Evolutionary conservation across 2,888 invertebrate genomes (phyloP).

Genomic region (Seira musarum): DNA sequence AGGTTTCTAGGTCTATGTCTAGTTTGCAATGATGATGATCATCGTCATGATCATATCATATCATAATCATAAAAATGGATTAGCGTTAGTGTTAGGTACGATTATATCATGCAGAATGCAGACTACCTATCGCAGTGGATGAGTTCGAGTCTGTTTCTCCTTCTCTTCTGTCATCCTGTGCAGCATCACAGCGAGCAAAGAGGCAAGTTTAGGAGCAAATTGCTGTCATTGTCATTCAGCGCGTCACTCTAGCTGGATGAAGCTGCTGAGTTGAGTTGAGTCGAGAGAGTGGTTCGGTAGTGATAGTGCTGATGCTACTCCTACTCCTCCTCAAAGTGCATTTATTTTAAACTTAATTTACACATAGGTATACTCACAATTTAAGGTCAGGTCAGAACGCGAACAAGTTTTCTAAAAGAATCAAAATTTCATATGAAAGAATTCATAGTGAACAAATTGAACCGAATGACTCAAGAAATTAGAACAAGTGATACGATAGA

Average conservation of each 20-base stretch:
- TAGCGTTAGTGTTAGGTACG: constrained; percentile 9
- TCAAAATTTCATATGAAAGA: no score
- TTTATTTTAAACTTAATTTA: no score
- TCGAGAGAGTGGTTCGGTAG: no score
- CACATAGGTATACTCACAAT: no score
- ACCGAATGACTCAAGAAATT: constrained; percentile 35
- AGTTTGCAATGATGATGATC: constrained; percentile 40
- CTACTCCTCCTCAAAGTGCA: no score
- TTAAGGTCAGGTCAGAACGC: no score
- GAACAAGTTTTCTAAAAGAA: no score
- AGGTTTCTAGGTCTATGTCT: constrained; percentile 62
- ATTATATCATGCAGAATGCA: constrained; percentile 55
- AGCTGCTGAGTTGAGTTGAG: no score
- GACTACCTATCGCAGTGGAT: no score
- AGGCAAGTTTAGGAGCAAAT: constrained; percentile 20
- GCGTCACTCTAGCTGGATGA: constrained; percentile 48
- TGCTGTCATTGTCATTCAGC: constrained; percentile 46
- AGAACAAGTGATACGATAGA: constrained; percentile 22
- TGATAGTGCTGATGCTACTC: no score
- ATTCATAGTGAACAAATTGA: not conserved
- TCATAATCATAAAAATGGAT: constrained; percentile 14
- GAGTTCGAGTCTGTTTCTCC: no score
- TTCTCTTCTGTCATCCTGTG: not conserved
- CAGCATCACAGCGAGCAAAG: not conserved
- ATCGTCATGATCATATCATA: constrained; percentile 28